phyloP scores from a whole-genome alignment of 2,113 vertebrate genomes.

The Myrmophylax atrothorax region DNA sequence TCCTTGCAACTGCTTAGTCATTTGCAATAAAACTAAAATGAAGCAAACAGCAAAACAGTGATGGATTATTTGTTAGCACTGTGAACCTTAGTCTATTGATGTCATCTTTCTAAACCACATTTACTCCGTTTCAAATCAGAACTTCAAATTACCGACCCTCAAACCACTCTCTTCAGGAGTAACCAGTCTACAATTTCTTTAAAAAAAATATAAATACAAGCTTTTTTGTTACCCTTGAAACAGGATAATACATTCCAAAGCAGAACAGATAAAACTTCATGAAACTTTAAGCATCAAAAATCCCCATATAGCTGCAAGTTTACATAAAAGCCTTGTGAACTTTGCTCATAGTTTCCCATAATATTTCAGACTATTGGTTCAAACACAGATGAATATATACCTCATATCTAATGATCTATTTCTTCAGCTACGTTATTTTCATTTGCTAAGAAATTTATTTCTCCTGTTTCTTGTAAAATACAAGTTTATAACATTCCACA shows the following conservation, averaged over 20 bases:
- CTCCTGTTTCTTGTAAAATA: constrained; percentile 53
- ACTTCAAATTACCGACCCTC: neutral
- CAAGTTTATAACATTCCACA: constrained; percentile 43
- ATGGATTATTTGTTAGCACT: neutral
- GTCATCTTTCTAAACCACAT: neutral
- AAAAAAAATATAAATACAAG: neutral
- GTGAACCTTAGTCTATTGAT: neutral
- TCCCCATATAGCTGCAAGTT: neutral
- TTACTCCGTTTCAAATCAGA: neutral
- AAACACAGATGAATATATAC: neutral
- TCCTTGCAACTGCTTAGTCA: neutral
- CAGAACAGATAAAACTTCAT: neutral
- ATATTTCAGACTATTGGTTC: neutral
- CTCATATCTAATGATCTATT: neutral
- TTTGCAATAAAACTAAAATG: neutral
- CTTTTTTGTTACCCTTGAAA: neutral
- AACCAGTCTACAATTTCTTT: neutral
- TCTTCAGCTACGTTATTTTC: neutral
- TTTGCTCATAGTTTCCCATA: neutral
- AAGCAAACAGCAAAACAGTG: neutral
- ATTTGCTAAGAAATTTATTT: constrained; percentile 39
- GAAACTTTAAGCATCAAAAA: neutral
- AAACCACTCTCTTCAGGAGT: neutral
- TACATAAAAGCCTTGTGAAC: neutral
- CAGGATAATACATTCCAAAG: neutral